Evolutionary conservation across 1,140 invertebrate species (phyloP), one percentile per base, ranked within the genome.

Genomic region (Acarapis woodi): DNA sequence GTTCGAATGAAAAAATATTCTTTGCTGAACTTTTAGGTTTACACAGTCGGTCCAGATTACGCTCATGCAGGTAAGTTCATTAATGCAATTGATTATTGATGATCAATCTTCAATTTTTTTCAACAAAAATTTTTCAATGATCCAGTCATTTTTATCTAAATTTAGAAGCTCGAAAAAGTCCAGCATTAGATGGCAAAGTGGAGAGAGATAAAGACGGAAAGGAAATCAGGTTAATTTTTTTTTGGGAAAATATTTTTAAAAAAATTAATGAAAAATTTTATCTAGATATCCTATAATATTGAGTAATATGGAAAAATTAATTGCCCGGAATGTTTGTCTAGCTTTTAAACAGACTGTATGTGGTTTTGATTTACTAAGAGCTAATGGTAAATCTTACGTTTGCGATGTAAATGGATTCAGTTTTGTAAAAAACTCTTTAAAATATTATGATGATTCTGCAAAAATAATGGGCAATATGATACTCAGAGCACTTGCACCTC

Each of bases 321-420:
- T 99, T 46, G 94, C 93, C 3, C 64, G 88, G 41, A 93, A 90
- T 63, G 87, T 99, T 6, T 96, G 47, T 25, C 35, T 48, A 15
- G 48, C 48, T 5, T 49, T 49, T 30, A 41, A 46, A 59, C 93
- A 99, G 64, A 96, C 83, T 26, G 90, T 99, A 3, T 99, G 93
- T 59, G 93, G 93, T 12, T 99, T 99, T 59, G 93, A 99, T 66
- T 65, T 99, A 21, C 61, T 99, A 12, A 70, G 90, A 51, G 87
- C 88, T 15, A 93, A 88, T 62, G 88, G 88, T 16, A 83, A 87
- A 54, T 96, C 87, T 1, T 97, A 83, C 55, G 93, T 99, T 0
- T 97, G 88, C 59, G 93, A 99, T 62, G 90, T 99, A 0, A 99
- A 99, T 61, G 93, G 93, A 2, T 99, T 99, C 56, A 94, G 83